A percentile compares a stretch with the other conserved stretches of the same genome.
phyloP scores from a whole-genome alignment of 2,888 invertebrate genomes.

The Pterostichus madidus region DNA sequence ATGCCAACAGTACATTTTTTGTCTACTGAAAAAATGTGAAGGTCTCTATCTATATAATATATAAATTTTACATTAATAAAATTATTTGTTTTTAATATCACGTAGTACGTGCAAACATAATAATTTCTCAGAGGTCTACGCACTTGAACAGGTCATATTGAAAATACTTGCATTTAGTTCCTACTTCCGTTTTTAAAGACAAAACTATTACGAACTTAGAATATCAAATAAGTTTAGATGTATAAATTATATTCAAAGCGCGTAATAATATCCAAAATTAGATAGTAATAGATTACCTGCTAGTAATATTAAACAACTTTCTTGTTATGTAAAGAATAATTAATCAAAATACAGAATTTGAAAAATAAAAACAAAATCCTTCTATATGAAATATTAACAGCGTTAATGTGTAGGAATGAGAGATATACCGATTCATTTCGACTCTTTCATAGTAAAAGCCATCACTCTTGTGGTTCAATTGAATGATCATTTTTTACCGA shows the following conservation, averaged over 20 bases:
- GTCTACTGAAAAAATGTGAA: not conserved
- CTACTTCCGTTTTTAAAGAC: not conserved
- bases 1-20: no score
- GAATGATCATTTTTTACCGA: no score
- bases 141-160: not conserved
- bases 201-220: not conserved
- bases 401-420: no score
- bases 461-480: no score
- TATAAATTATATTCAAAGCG: not conserved
- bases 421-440: no score
- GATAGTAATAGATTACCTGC: constrained; percentile 1
- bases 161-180: not conserved
- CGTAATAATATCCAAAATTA: not conserved
- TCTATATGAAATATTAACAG: no score
- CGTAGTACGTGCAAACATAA: not conserved
- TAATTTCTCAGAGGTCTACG: constrained; percentile 7
- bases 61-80: not conserved
- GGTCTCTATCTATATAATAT: not conserved
- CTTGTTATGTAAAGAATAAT: no score
- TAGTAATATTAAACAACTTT: not conserved
- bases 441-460: no score
- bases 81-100: constrained; percentile 9
- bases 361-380: no score
- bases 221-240: not conserved
- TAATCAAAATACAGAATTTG: no score